phyloP scores from a whole-genome alignment of 2,113 vertebrate genomes.

The Leptodactylus fuscus region DNA sequence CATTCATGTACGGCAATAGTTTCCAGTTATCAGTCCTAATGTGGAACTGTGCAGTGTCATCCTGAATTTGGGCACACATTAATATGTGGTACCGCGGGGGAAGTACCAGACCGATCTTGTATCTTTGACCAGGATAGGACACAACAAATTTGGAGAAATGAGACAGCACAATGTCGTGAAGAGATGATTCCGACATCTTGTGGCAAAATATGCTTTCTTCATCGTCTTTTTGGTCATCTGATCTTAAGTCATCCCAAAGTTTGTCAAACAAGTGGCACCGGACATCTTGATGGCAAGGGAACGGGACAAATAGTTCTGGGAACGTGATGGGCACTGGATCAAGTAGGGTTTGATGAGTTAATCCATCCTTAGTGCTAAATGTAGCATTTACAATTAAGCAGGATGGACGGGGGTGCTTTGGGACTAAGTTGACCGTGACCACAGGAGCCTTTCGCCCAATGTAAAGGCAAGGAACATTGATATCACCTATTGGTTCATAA shows the following conservation, averaged over 20 bases:
- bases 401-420: slow-evolving; percentile 74
- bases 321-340: slow-evolving; percentile 76
- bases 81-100: slow-evolving; percentile 79
- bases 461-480: slow-evolving; percentile 78
- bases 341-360: slow-evolving; percentile 75
- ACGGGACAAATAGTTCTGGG: slow-evolving; percentile 76
- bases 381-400: slow-evolving; percentile 73
- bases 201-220: slow-evolving; percentile 80
- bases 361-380: slow-evolving; percentile 76
- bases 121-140: slow-evolving; percentile 61
- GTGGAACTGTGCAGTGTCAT: slow-evolving; percentile 70
- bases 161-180: slow-evolving; percentile 69
- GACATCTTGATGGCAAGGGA: slow-evolving; percentile 65
- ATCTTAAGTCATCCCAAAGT: slow-evolving; percentile 75
- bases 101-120: slow-evolving; percentile 77
- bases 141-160: slow-evolving; percentile 77
- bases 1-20: slow-evolving; percentile 75
- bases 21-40: slow-evolving; percentile 83
- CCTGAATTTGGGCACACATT: slow-evolving; percentile 69
- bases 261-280: slow-evolving; percentile 74
- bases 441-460: slow-evolving; percentile 63
- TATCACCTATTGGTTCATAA: slow-evolving; percentile 73
- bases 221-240: slow-evolving; percentile 42
- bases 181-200: slow-evolving; percentile 63
- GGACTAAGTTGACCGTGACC: slow-evolving; percentile 76